Percentiles rank a stretch among this genome's conserved stretches.
phyloP scores from a whole-genome alignment of 2,797 vertebrate genomes.

The Phataginus tricuspis region DNA sequence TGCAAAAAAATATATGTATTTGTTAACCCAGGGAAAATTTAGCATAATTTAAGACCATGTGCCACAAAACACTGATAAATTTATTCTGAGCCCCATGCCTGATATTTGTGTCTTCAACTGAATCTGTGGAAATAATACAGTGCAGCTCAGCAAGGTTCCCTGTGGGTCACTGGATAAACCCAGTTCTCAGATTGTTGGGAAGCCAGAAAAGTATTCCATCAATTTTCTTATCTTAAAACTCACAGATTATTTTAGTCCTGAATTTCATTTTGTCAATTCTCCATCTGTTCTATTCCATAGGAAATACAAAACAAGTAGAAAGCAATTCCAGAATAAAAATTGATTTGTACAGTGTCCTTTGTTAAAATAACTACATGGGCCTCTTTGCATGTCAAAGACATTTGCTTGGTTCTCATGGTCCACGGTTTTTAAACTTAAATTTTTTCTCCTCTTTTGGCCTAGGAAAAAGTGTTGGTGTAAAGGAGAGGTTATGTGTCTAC shows the following conservation, averaged over 20 bases:
- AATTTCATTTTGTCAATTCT: constrained; percentile 15
- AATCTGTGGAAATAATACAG: constrained; percentile 34
- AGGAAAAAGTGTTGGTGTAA: constrained; percentile 1
- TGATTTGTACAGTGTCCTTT: background rate
- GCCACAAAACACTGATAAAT: background rate
- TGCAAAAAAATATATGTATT: background rate
- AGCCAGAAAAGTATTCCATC: background rate
- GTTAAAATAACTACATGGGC: constrained; percentile 22
- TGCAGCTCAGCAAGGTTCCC: background rate
- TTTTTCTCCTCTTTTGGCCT: constrained; percentile 15
- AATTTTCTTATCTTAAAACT: background rate
- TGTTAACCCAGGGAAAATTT: background rate
- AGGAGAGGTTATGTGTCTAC: background rate
- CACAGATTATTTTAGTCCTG: constrained; percentile 22
- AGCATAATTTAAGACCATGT: constrained; percentile 14
- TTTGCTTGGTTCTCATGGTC: background rate
- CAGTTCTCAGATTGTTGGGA: background rate
- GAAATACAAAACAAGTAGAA: constrained; percentile 8
- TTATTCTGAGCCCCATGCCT: background rate
- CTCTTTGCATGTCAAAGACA: background rate
- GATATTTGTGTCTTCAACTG: background rate
- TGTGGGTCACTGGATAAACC: background rate
- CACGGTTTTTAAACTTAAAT: constrained; percentile 4
- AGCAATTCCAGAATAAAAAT: background rate
- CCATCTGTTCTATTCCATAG: constrained; percentile 5